Evolutionary conservation across 2,797 vertebrate genomes (phyloP).

Genomic region (Acridotheres tristis): DNA sequence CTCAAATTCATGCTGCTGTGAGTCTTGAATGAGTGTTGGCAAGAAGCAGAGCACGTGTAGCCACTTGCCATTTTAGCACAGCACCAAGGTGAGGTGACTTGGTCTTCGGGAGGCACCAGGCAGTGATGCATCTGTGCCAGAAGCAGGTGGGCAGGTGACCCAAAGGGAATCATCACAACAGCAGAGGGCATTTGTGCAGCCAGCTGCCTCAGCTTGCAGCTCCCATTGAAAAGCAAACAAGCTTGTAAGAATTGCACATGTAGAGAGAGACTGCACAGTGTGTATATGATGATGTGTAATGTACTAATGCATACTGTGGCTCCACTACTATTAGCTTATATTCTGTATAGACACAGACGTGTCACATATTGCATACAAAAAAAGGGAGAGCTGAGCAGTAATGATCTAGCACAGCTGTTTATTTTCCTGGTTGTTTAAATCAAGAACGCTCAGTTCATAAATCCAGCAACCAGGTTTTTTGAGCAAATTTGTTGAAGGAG

Average conservation of each 20-base stretch:
- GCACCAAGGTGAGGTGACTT: neutral
- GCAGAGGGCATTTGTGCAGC: neutral
- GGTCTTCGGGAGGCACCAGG: neutral
- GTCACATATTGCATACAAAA: neutral
- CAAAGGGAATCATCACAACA: neutral
- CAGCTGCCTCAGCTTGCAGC: neutral
- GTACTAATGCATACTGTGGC: neutral
- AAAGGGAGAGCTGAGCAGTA: neutral
- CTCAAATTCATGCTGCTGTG: neutral
- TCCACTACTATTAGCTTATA: neutral
- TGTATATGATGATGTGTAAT: rapidly evolving
- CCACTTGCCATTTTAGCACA: neutral
- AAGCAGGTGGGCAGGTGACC: neutral
- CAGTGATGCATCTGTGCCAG: neutral
- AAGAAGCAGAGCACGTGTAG: neutral
- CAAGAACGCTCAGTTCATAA: neutral
- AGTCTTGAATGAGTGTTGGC: neutral
- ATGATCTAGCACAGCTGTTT: neutral
- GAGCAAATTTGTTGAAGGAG: neutral
- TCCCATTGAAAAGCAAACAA: neutral
- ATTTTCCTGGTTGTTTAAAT: neutral
- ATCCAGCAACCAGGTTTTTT: neutral
- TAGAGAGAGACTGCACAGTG: neutral
- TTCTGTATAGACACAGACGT: rapidly evolving
- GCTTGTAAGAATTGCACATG: neutral